These are phyloP conservation scores for Lampris incognitus DNA, from an alignment of 2,113 vertebrate genomes.

Conservation along the genomic window DNA sequence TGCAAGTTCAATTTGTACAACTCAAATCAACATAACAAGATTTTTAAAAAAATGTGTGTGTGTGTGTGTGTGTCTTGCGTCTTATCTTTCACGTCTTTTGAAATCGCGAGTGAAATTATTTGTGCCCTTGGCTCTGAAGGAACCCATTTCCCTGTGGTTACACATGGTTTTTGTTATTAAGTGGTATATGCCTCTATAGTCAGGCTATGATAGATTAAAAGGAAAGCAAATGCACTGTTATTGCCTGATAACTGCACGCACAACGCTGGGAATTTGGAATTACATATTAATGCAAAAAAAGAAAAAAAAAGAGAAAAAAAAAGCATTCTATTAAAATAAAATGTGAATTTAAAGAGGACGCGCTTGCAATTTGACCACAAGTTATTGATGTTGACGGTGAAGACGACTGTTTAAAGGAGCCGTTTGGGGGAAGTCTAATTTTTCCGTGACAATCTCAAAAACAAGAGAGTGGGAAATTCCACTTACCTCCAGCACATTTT, in stretches of 20 bases:
- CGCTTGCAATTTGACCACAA: slow-evolving; percentile 21
- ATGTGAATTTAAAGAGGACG: slow-evolving; percentile 61
- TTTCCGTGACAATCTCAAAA: too few relatives aligned
- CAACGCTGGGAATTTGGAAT: slow-evolving; percentile 32
- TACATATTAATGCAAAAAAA: slow-evolving; percentile 67
- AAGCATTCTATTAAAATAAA: slow-evolving; percentile 56
- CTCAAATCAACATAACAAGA: slow-evolving; percentile 53
- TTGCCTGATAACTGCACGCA: slow-evolving; percentile 45
- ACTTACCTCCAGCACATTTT: too few relatives aligned
- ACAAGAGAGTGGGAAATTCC: too few relatives aligned
- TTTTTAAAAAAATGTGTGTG: slow-evolving; percentile 41
- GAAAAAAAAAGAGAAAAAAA: slow-evolving; percentile 10
- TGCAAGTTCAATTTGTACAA: slow-evolving; percentile 73
- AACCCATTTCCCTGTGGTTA: slow-evolving; percentile 61
- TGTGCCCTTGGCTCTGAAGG: slow-evolving; percentile 64
- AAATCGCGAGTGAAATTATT: slow-evolving; percentile 72
- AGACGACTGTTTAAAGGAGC: slow-evolving; percentile 12
- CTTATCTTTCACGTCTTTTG: slow-evolving; percentile 70
- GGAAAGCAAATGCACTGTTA: slow-evolving; percentile 59
- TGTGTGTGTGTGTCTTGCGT: slow-evolving; percentile 41
- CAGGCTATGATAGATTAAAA: slow-evolving; percentile 71
- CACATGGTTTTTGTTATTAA: slow-evolving; percentile 61
- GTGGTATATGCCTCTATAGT: slow-evolving; percentile 50
- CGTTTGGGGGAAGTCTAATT: too few relatives aligned
- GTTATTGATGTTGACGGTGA: slow-evolving; percentile 11